phyloP scores from a whole-genome alignment of 2,113 vertebrate genomes.

The Apodemus speciosus region DNA sequence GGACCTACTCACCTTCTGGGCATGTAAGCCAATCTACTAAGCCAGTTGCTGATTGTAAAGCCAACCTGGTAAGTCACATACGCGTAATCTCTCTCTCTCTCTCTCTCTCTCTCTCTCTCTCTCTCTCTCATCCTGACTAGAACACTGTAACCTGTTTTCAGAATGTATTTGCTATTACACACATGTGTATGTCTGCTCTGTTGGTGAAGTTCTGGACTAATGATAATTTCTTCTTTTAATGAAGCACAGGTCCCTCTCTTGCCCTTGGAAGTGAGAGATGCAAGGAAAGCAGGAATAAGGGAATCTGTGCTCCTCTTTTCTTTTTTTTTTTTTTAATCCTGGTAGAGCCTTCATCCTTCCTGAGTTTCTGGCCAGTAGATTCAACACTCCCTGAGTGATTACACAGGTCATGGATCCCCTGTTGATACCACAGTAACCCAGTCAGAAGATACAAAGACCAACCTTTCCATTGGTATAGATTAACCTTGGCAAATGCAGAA shows the following conservation, averaged over 20 bases:
- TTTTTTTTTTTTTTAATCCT: conserved; percentile 15
- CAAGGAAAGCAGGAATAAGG: background rate
- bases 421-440: background rate
- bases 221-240: background rate
- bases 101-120: too few species aligned
- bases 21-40: background rate
- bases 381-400: background rate
- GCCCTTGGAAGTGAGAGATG: background rate
- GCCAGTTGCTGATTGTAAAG: background rate
- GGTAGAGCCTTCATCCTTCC: background rate
- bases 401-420: background rate
- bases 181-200: background rate
- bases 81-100: too few species aligned
- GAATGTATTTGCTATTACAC: background rate
- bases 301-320: background rate
- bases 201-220: background rate
- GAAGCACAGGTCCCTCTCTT: background rate
- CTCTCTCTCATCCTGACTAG: background rate
- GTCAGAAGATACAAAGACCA: background rate
- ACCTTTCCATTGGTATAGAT: background rate
- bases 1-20: background rate
- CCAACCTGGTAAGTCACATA: background rate
- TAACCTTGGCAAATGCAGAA: background rate
- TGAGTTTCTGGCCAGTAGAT: background rate
- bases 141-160: background rate